Evolutionary conservation across 2,113 vertebrate genomes (phyloP), one percentile per base, ranked within the genome.

Genomic region (Notechis scutatus): DNA sequence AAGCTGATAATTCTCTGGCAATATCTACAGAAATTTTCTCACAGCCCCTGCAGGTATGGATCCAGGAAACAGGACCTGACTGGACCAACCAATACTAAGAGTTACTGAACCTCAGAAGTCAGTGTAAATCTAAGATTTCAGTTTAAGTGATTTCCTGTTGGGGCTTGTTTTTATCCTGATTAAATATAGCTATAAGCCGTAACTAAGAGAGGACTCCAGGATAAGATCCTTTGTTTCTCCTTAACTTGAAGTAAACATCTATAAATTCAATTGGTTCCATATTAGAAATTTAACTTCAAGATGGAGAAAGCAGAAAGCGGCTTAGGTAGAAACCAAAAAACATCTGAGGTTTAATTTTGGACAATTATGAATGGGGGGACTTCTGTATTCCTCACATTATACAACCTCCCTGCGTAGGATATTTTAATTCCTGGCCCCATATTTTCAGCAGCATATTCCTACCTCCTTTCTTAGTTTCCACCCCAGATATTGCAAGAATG

Each of bases 161-260:
- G 57, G 42, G 69, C 64, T 90, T 92, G 69, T 81, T 85, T 57
- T 90, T 85, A n/a, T 85, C 42, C 69, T 90, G 56, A 90, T 86
- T n/a, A 47, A 92, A 21, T 85, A 20, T 39, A 39, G 86, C 23
- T 87, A 39, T 7, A 90, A 39, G 59, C 29, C 47, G 20, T 29
- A 47, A 59, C 20, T 23, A 50, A 88, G 47, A 85, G 23, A 52
- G 42, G 45, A 42, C 23, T 55, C 42, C 26, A 61, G 91, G 10
- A 87, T n/a, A 87, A 14, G 88, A 55, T 74, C 59, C 34, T 92
- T 59, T 50, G 54, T 55, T 47, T 90, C 74, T 74, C 20, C 24
- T 92, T 85, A 47, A 90, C 69, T 50, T 34, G 29, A 57, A 21
- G 14, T 42, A 34, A 74, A 29, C 50, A 88, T 15, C 34, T 74